Percentiles rank a stretch among this genome's conserved stretches.
Evolutionary conservation across 2,888 invertebrate genomes (phyloP).

Genomic region (Argyra leucocephala): DNA sequence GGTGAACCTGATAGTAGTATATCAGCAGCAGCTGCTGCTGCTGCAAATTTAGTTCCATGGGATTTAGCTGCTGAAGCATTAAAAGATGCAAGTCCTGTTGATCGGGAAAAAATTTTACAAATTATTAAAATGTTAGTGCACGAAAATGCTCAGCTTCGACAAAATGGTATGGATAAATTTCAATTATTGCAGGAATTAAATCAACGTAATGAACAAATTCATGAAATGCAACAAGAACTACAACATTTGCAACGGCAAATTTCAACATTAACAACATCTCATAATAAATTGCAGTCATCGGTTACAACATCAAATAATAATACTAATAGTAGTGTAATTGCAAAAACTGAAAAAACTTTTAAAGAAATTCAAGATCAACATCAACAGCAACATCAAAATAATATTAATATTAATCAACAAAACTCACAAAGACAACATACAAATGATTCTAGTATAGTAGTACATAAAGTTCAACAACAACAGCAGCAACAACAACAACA

Average conservation of each 20-base stretch:
- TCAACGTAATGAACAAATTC: slow-evolving; percentile 37
- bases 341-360: slow-evolving; percentile 22
- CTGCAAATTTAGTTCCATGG: slow-evolving; percentile 32
- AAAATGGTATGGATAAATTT: slow-evolving; percentile 31
- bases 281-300: slow-evolving; percentile 11
- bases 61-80: slow-evolving; percentile 40
- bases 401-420: not conserved
- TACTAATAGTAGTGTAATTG: slow-evolving; percentile 26
- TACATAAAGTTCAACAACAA: slow-evolving; percentile 18
- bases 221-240: slow-evolving; percentile 38
- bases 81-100: slow-evolving; percentile 38
- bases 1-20: slow-evolving; percentile 44
- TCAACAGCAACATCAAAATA: not conserved
- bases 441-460: not conserved
- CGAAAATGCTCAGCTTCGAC: slow-evolving; percentile 39
- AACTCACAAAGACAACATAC: not conserved
- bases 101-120: slow-evolving; percentile 39
- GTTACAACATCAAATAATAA: slow-evolving; percentile 20
- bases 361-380: slow-evolving; percentile 10
- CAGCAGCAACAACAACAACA: not conserved
- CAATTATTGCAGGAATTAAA: slow-evolving; percentile 37
- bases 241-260: slow-evolving; percentile 36
- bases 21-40: slow-evolving; percentile 31
- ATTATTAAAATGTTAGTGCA: slow-evolving; percentile 35
- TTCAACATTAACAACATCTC: slow-evolving; percentile 22